Base-by-base conservation (phyloP, 2,797 vertebrate genomes). In the Syncerus caffer region DNA sequence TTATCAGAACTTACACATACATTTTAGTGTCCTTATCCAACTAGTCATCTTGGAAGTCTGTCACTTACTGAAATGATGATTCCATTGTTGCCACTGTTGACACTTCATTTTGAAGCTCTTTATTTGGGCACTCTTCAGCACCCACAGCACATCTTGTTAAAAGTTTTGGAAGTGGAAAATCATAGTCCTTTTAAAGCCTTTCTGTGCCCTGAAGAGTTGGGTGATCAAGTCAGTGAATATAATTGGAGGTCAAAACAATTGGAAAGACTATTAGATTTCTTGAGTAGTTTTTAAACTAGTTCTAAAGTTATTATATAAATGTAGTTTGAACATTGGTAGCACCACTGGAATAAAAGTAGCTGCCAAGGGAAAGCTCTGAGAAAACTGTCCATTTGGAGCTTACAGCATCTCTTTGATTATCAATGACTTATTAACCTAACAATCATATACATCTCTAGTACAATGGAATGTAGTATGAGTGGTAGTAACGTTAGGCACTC, bases 251-350 rank as follows among this genome's bases (percentile, higher is more conserved):
- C 38, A 93, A 78, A 96, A 95, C 27, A 96, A 94, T 25, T 38
- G 71, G 47, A 94, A 95, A 90, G 62, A 85, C 57, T 64, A 84
- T 86, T 55, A 92, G 67, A 90, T 92, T 96, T 76, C 67, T 83
- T 94, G 53, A 93, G 47, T 89, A 71, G 58, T 62, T 89, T 97
- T 95, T 83, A 53, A 93, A 93, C 42, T 93, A 84, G 47, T 76
- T 71, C 38, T 89, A 62, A 84, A 62, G 42, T 95, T 60, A 88
- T 71, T 67, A 55, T 90, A 82, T 47, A 55, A 96, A 78, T 8
- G 74, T 47, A 42, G 50, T 87, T 94, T 92, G 45, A 95, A 53
- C 14, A 79, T 62, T 55, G 80, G 64, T 47, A 64, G 31, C 34
- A 34, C 45, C 74, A 50, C 19, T 91, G 34, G 58, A 93, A 85